Evolutionary conservation across 2,888 invertebrate species (phyloP), one percentile per base, ranked within the genome.

Genomic region (Leptothorax acervorum): DNA sequence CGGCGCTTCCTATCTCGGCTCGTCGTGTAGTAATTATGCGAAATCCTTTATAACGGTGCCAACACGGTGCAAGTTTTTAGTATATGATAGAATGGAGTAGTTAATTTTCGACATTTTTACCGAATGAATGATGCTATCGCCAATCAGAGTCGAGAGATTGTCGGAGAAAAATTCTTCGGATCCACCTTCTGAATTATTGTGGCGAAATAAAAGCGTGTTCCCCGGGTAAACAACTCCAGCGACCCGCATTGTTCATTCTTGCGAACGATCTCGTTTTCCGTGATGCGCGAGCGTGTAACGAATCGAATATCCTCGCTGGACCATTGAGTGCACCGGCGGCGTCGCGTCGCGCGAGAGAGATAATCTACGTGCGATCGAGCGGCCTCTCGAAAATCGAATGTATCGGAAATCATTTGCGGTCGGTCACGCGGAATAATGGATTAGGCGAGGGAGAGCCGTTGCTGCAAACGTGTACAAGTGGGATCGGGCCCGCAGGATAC

Each of bases 361-460:
- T 89, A 89, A 88, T 88, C 89, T 87, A 86, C 85, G 87, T 85
- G 87, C 85, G 88, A 90, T 89, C 88, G 90, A 75, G 48, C 28
- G 18, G 83, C 82, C 84, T 83, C 86, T 86, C 84, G 82, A 87
- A 86, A 86, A 89, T 90, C 88, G 89, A 88, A 89, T 65, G 85
- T 87, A 89, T 90, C 88, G 85, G 76, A 66, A 85, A 89, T 91
- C 81, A 90, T 91, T 89, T 74, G 89, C 75, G 75, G 79, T 68
- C 90, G 79, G 68, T 85, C 89, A 83, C 86, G 88, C 87, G 90
- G 86, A 85, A 88, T 91, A 91, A 90, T 91, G 85, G 91, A 90
- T 89, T 88, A 87, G 81, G 66, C 82, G 83, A 84, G 86, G 87
- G 81, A 83, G 90, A 85, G 71, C 79, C 62, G 85, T 23, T 55